Conservation (phyloP, 2,113 vertebrate genomes). For the Hirundichthys speculiger region DNA sequence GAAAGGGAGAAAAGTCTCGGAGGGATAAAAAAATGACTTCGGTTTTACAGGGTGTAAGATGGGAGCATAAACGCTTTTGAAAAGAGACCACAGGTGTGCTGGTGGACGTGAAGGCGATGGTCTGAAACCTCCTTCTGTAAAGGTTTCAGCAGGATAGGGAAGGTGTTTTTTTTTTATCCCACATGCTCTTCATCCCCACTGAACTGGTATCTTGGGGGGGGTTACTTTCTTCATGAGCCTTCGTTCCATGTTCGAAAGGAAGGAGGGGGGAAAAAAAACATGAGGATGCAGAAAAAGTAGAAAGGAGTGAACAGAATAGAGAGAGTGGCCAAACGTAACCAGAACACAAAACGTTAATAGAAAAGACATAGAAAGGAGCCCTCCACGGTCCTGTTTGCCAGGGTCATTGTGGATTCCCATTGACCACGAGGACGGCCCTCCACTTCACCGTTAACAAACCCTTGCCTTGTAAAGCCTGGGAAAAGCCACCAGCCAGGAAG, state of each 20-base stretch:
- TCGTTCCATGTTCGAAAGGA: slow-evolving; percentile 44
- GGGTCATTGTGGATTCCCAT: slow-evolving; percentile 58
- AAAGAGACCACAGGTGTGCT: slow-evolving; percentile 29
- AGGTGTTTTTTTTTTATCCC: slow-evolving; percentile 49
- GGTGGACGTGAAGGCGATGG: slow-evolving; percentile 5
- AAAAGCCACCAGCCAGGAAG: slow-evolving; percentile 50
- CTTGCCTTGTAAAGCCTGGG: slow-evolving; percentile 56
- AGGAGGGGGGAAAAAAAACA: background rate
- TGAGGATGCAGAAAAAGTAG: background rate
- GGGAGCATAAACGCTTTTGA: slow-evolving; percentile 4
- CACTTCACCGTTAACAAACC: slow-evolving; percentile 61
- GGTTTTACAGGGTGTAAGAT: background rate
- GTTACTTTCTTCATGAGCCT: slow-evolving; percentile 65
- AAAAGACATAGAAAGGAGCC: slow-evolving; percentile 46
- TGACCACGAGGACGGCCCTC: slow-evolving; percentile 61
- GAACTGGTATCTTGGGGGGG: slow-evolving; percentile 62
- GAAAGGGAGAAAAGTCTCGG: background rate
- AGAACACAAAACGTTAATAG: slow-evolving; percentile 51
- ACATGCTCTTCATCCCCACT: slow-evolving; percentile 40
- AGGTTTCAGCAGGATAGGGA: slow-evolving; percentile 28
- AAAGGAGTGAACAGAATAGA: slow-evolving; percentile 1
- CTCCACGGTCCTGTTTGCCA: slow-evolving; percentile 55
- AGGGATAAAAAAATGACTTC: background rate
- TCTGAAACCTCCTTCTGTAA: slow-evolving; percentile 25
- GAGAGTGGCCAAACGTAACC: slow-evolving; percentile 37